Base-by-base conservation (phyloP, 1,140 invertebrate genomes). In the Copidosoma floridanum region DNA sequence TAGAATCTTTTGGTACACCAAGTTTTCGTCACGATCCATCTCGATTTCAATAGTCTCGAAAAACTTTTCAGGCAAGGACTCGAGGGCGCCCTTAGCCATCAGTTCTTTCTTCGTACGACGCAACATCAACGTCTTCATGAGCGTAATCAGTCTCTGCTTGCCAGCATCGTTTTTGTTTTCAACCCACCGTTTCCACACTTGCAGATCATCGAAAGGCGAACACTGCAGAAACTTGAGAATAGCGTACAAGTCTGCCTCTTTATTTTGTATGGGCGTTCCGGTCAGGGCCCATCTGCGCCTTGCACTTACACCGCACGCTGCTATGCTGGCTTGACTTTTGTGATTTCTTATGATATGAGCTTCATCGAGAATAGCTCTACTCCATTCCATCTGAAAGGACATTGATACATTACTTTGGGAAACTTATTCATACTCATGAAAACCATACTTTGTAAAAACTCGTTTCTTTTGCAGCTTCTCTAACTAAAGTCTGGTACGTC, bases 191-290 rank as follows among this genome's bases (percentile, higher is more conserved):
- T 85, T 87, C 86, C 75, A 81, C 1, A 88, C 85, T 3, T 76
- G 68, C n/a, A 91, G 76, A 69, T 95, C 91, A 78, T 95, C 88
- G 74, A 96, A 95, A 1, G 93, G 93, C n/a, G 87, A 84, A 73
- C 89, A 92, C 16, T 85, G 79, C 1, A 96, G 71, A 77, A 94
- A 97, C 72, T 93, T 92, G 0, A 98, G 73, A 18, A 97, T 77
- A 1, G 94, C 88, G 80, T 89, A 97, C 18, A 97, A 82, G 80
- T 98, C 94, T 37, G 89, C 73, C 70, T 95, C 88, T 74, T 94
- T 91, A 74, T 99, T 98, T 65, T 98, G 95, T 51, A 99, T 89
- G 0, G 95, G 95, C 0, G 96, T 99, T 11, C 96, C 96, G 7
- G 95, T 96, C 1, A 98, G 80, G 0, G 86, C 88, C 94, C 94